phyloP scores from a whole-genome alignment of 2,113 vertebrate genomes.

The Podarcis cretensis region DNA sequence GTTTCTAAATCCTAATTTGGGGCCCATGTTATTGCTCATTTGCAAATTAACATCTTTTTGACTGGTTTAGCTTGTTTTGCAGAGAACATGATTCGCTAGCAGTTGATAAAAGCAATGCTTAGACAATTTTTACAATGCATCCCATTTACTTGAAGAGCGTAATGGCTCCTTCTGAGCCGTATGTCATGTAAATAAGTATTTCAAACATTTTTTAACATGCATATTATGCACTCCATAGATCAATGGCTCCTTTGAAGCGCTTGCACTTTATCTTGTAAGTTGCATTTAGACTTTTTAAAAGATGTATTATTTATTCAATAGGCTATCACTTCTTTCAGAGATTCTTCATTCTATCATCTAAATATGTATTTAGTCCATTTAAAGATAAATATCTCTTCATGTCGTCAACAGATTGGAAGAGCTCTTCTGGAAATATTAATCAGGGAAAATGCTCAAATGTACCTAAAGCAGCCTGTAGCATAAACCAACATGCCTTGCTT shows the following conservation, averaged over 20 bases:
- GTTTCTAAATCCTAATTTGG: constrained; percentile 14
- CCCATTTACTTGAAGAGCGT: constrained; percentile 65
- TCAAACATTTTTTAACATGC: constrained; percentile 52
- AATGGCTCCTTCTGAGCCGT: constrained; percentile 55
- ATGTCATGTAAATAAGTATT: constrained; percentile 62
- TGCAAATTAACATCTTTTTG: constrained; percentile 30
- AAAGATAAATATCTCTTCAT: constrained; percentile 41
- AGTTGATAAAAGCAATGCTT: constrained; percentile 58
- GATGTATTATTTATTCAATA: constrained; percentile 60
- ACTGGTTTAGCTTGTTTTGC: constrained; percentile 31
- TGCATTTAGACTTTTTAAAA: constrained; percentile 58
- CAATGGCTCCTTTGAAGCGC: constrained; percentile 67
- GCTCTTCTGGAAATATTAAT: constrained; percentile 21
- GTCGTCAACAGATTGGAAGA: constrained; percentile 43
- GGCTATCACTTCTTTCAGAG: constrained; percentile 53
- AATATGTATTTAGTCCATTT: constrained; percentile 45
- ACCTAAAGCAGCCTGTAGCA: not conserved
- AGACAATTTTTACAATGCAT: constrained; percentile 56
- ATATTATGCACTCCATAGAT: constrained; percentile 66
- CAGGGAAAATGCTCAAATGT: constrained; percentile 6
- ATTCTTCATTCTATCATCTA: constrained; percentile 13
- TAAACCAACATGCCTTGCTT: not conserved
- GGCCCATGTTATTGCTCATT: constrained; percentile 13
- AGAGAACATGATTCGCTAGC: constrained; percentile 31
- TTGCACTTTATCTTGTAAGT: constrained; percentile 59